Evolutionary conservation across 2,113 vertebrate genomes (phyloP).

Genomic region (Myocastor coypus): DNA sequence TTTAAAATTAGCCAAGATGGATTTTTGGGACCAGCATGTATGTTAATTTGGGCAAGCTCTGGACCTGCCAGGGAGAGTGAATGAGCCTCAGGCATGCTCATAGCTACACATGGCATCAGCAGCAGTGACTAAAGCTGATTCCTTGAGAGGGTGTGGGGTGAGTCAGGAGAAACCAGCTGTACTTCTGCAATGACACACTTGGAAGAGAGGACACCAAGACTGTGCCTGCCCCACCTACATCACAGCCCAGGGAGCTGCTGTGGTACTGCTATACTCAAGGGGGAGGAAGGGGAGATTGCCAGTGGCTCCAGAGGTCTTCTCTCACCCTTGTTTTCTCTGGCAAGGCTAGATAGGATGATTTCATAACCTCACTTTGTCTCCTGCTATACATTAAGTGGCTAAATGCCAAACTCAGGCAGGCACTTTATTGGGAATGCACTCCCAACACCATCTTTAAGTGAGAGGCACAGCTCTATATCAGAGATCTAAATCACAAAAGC

Average conservation of each 20-base stretch:
- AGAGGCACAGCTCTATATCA: background rate
- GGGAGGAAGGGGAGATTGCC: background rate
- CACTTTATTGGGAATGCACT: background rate
- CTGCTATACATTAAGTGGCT: accelerated
- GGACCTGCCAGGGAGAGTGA: background rate
- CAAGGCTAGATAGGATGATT: background rate
- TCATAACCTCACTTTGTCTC: background rate
- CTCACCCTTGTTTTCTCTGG: too few species aligned
- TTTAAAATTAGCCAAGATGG: background rate
- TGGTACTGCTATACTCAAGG: background rate
- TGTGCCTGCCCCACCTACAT: background rate
- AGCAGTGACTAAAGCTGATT: background rate
- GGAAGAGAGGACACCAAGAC: background rate
- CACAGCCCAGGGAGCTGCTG: background rate
- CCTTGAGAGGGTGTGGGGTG: too few species aligned
- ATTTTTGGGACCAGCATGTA: background rate
- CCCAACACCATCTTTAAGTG: background rate
- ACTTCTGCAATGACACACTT: background rate
- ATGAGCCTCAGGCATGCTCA: background rate
- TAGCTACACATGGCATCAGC: background rate
- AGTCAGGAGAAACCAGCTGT: background rate
- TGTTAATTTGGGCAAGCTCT: background rate
- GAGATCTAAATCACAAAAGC: background rate
- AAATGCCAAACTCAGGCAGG: background rate
- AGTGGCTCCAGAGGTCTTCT: background rate